Conservation (phyloP, 2,888 invertebrate species). For the Argyresthia albistria region DNA sequence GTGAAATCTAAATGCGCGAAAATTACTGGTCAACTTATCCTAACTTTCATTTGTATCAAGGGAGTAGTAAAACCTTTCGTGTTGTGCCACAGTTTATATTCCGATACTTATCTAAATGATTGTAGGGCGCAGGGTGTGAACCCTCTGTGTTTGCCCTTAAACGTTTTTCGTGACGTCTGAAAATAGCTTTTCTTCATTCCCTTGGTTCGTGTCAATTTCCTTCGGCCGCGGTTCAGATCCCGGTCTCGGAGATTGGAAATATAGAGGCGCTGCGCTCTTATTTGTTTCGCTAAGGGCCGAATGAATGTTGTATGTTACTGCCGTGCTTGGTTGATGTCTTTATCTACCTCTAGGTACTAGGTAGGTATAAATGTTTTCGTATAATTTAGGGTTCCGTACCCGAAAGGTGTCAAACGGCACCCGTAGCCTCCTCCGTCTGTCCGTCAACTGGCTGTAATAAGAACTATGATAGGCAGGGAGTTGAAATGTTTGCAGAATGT, state of each 20-base stretch:
- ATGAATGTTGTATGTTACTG: no score
- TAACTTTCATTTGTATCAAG: constrained; percentile 34
- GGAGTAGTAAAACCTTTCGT: constrained; percentile 48
- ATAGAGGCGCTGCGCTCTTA: not conserved
- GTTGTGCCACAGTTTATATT: constrained; percentile 49
- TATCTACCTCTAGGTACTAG: no score
- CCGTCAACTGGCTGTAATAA: no score
- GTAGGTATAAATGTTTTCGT: no score
- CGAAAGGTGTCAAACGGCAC: no score
- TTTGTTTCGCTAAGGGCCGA: not conserved
- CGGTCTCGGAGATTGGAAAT: not conserved
- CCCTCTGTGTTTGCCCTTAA: constrained; percentile 39
- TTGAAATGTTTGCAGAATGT: no score
- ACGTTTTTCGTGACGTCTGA: not conserved
- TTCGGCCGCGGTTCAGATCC: not conserved
- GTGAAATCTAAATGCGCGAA: not conserved
- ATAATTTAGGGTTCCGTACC: no score
- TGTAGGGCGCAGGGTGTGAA: constrained; percentile 36
- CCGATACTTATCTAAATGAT: constrained; percentile 59
- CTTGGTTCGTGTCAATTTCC: not conserved
- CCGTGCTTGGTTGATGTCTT: no score
- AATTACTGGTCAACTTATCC: not conserved
- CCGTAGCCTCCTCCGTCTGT: no score
- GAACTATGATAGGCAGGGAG: no score
- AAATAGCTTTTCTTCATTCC: constrained; percentile 22